Percentiles rank a stretch among this genome's conserved stretches.
Evolutionary conservation across 2,888 invertebrate species (phyloP).

Genomic region (Amphipyra tragopoginis): DNA sequence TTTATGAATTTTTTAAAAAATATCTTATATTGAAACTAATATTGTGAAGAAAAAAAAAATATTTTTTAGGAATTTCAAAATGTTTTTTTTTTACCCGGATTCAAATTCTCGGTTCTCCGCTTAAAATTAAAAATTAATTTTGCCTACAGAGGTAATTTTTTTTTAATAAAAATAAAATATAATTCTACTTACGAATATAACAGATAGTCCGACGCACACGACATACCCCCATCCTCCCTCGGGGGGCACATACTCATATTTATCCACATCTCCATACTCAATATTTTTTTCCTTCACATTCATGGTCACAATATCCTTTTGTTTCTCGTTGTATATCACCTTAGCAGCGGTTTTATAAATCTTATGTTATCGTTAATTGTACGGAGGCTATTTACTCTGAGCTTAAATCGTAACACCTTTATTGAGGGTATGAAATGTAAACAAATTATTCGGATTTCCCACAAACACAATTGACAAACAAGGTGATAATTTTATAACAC

Average conservation of each 20-base stretch:
- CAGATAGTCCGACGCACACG: slow-evolving; percentile 91
- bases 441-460: slow-evolving; percentile 82
- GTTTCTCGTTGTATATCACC: slow-evolving; percentile 52
- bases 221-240: slow-evolving; percentile 94
- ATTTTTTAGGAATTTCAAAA: too few relatives aligned
- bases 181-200: slow-evolving; percentile 91
- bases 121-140: too few relatives aligned
- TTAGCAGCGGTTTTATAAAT: slow-evolving; percentile 77
- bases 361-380: slow-evolving; percentile 70
- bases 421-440: slow-evolving; percentile 75
- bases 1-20: too few relatives aligned
- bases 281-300: slow-evolving; percentile 70
- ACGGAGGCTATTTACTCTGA: slow-evolving; percentile 72
- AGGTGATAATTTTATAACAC: slow-evolving; percentile 51
- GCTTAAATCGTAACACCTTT: slow-evolving; percentile 76
- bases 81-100: too few relatives aligned
- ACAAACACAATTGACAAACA: slow-evolving; percentile 77
- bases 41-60: too few relatives aligned
- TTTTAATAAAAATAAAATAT: slow-evolving; percentile 7
- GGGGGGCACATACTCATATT: slow-evolving; percentile 87
- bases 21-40: too few relatives aligned
- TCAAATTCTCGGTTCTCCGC: too few relatives aligned
- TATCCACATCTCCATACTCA: slow-evolving; percentile 73
- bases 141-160: too few relatives aligned
- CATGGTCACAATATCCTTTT: slow-evolving; percentile 65